Percentiles rank a stretch among this genome's conserved stretches.
Conservation (phyloP, 2,797 vertebrate species). For the Macropus fuliginosus region DNA sequence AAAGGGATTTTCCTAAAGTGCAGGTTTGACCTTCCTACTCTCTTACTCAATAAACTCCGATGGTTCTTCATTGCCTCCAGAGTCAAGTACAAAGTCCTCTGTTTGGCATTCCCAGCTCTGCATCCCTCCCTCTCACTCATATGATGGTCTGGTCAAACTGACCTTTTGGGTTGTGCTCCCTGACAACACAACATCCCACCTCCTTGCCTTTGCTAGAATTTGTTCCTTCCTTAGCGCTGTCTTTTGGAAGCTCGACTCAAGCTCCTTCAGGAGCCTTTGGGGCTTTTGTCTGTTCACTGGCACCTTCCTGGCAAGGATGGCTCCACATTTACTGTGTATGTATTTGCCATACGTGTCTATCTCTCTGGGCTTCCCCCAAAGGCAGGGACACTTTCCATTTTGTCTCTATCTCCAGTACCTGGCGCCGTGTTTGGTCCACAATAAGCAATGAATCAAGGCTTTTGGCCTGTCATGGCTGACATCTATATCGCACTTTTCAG, state of each 20-base stretch:
- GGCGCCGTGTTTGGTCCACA: not conserved
- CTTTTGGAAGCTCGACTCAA: not conserved
- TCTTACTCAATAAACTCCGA: no score
- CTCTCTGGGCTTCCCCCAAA: not conserved
- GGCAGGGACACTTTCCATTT: not conserved
- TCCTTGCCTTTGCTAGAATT: not conserved
- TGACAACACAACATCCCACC: not conserved
- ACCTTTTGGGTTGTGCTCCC: not conserved
- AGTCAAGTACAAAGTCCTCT: no score
- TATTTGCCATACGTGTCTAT: not conserved
- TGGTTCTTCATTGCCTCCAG: no score
- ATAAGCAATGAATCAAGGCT: not conserved
- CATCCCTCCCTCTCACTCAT: not conserved
- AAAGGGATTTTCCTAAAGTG: no score
- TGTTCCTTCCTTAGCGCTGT: not conserved
- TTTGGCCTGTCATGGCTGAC: not conserved
- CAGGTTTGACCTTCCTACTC: no score
- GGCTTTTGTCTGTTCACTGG: no score
- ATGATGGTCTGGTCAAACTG: not conserved
- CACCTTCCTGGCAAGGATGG: not conserved
- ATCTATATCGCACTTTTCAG: not conserved
- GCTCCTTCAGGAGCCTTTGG: not conserved
- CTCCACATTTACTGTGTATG: not conserved
- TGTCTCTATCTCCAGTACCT: not conserved
- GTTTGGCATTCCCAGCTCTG: not conserved